Evolutionary conservation across 2,888 invertebrate species (phyloP), one percentile per base, ranked within the genome.

Genomic region (Limnephilus auricula): DNA sequence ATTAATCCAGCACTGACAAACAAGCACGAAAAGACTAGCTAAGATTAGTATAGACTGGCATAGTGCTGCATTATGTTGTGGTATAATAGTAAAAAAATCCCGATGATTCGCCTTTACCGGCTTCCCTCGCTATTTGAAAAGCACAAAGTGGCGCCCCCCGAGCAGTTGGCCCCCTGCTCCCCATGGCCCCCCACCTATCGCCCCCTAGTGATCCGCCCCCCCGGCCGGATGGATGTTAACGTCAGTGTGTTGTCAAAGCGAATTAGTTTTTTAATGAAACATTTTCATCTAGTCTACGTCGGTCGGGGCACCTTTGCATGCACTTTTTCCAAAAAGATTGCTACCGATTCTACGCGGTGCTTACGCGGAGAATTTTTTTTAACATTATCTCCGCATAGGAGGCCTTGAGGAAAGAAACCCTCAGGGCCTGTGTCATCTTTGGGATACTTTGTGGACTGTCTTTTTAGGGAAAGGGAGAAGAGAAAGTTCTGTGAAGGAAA

Each of bases 171-270:
- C 50, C 50, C 50, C 50, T 25, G 18, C 65, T 25, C 65, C 25
- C 25, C 65, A 65, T 65, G 65, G 65, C 25, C 65, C 40, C 84
- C 37, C 32, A n/a, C 83, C 37, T n/a, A 13, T 10, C 37, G 34
- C 15, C 40, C 45, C 31, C 45, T 88, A 37, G 37, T 18, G 65
- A 37, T 85, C 34, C 83, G 37, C 85, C 40, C 90, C 78, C n/a
- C 88, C 25, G 84, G 31, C 78, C 89, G 83, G 90, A 30, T 88
- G 89, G 80, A 92, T 89, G 93, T 93, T 93, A 91, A 93, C 93
- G 92, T 93, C 92, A 92, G 91, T 90, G 45, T 91, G 93, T 91
- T 93, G 92, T 93, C 93, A 93, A 93, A 93, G 93, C 90, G 92
- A 92, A 93, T 93, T 92, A 93, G 91, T 83, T 93, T 93, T 93